phyloP scores from a whole-genome alignment of 2,113 vertebrate genomes.

The Leiothrix lutea region DNA sequence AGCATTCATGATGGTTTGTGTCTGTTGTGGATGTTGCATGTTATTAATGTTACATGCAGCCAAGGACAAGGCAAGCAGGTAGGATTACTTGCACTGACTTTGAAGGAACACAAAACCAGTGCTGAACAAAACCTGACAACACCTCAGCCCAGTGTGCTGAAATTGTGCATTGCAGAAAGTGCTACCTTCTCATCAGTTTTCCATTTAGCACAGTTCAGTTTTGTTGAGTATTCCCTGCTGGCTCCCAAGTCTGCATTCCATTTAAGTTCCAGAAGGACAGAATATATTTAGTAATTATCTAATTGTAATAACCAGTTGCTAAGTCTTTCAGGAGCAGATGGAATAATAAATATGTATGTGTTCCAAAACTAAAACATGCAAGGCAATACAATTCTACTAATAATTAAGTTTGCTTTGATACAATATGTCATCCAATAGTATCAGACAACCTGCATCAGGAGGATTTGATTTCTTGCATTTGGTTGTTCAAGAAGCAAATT shows the following conservation, averaged over 20 bases:
- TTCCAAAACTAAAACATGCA: not conserved
- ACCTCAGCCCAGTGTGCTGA: not conserved
- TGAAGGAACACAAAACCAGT: not conserved
- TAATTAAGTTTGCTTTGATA: slow-evolving; percentile 19
- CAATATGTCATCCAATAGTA: not conserved
- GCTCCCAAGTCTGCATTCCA: not conserved
- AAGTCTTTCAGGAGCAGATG: slow-evolving; percentile 7
- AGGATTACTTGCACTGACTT: not conserved
- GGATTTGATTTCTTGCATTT: not conserved
- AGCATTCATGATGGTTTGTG: not conserved
- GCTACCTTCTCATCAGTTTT: not conserved
- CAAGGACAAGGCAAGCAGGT: not conserved
- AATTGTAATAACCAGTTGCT: not conserved
- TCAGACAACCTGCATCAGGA: not conserved
- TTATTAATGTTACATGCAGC: not conserved
- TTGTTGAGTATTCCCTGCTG: not conserved
- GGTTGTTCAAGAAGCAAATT: not conserved
- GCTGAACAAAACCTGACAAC: not conserved
- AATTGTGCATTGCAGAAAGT: not conserved
- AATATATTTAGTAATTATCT: slow-evolving; percentile 15
- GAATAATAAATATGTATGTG: slow-evolving; percentile 37
- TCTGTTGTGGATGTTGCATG: fast-evolving
- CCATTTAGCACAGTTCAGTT: not conserved
- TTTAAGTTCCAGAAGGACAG: not conserved
- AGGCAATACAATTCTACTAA: not conserved